A percentile compares a stretch with the other conserved stretches of the same genome.
phyloP scores from a whole-genome alignment of 2,113 vertebrate species.

The Illadopsis cleaveri region DNA sequence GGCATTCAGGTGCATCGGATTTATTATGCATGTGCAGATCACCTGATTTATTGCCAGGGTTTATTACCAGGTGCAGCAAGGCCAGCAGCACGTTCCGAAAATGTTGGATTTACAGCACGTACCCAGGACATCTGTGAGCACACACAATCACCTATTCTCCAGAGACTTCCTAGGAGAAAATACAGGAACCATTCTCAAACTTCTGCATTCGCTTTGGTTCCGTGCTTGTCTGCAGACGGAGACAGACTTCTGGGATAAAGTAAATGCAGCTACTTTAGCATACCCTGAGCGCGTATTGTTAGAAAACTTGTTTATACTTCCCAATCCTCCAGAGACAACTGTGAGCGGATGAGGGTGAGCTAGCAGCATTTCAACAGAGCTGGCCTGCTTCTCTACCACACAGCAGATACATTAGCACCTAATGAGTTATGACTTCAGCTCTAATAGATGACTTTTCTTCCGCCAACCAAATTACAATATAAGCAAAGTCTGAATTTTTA shows the following conservation, averaged over 20 bases:
- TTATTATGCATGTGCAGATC: slow-evolving; percentile 42
- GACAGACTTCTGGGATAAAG: neutral
- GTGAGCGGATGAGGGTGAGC: neutral
- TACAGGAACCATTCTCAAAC: neutral
- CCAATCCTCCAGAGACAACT: neutral
- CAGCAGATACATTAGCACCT: slow-evolving; percentile 4
- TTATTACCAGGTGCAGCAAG: slow-evolving; percentile 49
- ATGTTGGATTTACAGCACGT: slow-evolving; percentile 23
- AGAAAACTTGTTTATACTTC: slow-evolving; percentile 33
- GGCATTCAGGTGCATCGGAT: slow-evolving; percentile 36
- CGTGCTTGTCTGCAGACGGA: neutral
- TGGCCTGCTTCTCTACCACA: neutral
- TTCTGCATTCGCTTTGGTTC: neutral
- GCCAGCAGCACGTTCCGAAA: neutral
- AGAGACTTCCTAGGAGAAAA: slow-evolving; percentile 19
- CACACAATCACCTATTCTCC: neutral
- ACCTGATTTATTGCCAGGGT: slow-evolving; percentile 45
- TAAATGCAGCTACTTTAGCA: neutral
- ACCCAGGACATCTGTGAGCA: slow-evolving; percentile 1
- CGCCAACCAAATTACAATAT: neutral
- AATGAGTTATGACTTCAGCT: slow-evolving; percentile 21
- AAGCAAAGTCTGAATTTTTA: slow-evolving; percentile 11
- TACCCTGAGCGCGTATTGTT: neutral
- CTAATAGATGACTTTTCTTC: neutral
- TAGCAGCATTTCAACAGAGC: neutral